phyloP scores from a whole-genome alignment of 2,888 invertebrate species.

The Cosmorhoe ocellata region DNA sequence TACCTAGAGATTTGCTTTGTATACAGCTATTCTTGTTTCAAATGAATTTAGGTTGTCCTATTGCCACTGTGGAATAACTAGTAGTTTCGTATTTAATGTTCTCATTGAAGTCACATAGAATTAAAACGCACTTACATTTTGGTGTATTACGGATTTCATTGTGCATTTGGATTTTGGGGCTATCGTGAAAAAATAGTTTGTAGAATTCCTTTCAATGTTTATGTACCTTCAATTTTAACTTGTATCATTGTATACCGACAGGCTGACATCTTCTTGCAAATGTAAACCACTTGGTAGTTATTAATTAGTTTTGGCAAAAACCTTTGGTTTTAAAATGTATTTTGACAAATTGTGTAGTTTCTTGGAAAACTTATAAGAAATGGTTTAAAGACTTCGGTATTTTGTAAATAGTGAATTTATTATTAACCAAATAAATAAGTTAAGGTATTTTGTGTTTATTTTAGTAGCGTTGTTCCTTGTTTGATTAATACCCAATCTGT shows the following conservation, averaged over 20 bases:
- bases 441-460: slow-evolving; percentile 37
- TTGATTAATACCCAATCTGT: no score
- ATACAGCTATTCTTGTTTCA: slow-evolving; percentile 2
- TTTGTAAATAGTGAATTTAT: slow-evolving; percentile 73
- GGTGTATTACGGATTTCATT: slow-evolving; percentile 16
- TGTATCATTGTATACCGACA: slow-evolving; percentile 1
- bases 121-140: slow-evolving; percentile 17
- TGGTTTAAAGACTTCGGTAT: slow-evolving; percentile 55
- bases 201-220: slow-evolving; percentile 14
- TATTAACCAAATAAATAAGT: slow-evolving; percentile 73
- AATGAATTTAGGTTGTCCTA: slow-evolving; percentile 1
- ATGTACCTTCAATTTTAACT: neutral
- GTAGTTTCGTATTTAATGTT: slow-evolving; percentile 5
- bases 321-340: neutral
- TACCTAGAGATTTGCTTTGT: slow-evolving; percentile 15
- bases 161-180: slow-evolving; percentile 7
- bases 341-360: slow-evolving; percentile 17
- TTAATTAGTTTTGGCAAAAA: slow-evolving; percentile 6
- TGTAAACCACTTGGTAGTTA: slow-evolving; percentile 1
- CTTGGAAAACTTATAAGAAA: slow-evolving; percentile 14
- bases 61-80: slow-evolving; percentile 7
- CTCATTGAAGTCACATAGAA: slow-evolving; percentile 14
- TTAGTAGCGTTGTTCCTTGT: neutral
- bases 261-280: slow-evolving; percentile 7
- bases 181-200: neutral